A percentile compares a stretch with the other conserved stretches of the same genome.
Evolutionary conservation across 2,888 invertebrate genomes (phyloP).

Genomic region (Itoplectis maculator): DNA sequence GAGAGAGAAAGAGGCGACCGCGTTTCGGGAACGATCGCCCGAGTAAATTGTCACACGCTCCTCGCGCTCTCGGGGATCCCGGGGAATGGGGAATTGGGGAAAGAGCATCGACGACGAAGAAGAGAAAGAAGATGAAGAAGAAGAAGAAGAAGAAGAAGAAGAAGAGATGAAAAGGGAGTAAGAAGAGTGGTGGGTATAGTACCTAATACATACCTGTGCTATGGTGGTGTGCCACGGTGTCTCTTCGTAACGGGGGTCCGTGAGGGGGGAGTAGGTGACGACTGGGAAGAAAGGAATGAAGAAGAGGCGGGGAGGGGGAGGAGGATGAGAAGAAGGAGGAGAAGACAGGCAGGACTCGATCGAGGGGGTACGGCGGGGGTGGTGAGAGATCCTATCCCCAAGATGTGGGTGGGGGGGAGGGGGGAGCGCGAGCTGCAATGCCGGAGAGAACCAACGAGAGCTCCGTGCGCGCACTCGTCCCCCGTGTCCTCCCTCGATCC

Average conservation of each 20-base stretch:
- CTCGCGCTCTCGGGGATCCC: constrained; percentile 73
- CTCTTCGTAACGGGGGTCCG: no score
- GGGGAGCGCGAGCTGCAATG: constrained; percentile 69
- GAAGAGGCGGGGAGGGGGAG: constrained; percentile 50
- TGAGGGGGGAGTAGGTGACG: constrained; percentile 43
- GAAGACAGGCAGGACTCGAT: constrained; percentile 67
- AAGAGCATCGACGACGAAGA: constrained; percentile 57
- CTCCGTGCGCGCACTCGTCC: constrained; percentile 37
- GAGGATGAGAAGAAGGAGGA: constrained; percentile 44
- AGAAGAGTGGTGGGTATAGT: constrained; percentile 38
- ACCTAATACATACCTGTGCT: constrained; percentile 42
- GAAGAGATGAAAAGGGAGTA: constrained; percentile 47
- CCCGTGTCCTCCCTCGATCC: constrained; percentile 45
- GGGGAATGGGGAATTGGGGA: constrained; percentile 64
- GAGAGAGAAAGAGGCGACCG: constrained; percentile 67
- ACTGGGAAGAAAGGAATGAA: constrained; percentile 24
- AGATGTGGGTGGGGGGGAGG: constrained; percentile 73
- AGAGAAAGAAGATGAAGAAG: constrained; percentile 40
- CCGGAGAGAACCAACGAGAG: constrained; percentile 58
- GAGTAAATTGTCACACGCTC: constrained; percentile 84
- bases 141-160: no score
- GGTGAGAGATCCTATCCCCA: constrained; percentile 81
- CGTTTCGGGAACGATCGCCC: constrained; percentile 79
- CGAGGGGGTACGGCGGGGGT: constrained; percentile 75
- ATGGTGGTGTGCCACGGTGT: constrained; percentile 32